Evolutionary conservation across 2,797 vertebrate species (phyloP).

Genomic region (Emys orbicularis): DNA sequence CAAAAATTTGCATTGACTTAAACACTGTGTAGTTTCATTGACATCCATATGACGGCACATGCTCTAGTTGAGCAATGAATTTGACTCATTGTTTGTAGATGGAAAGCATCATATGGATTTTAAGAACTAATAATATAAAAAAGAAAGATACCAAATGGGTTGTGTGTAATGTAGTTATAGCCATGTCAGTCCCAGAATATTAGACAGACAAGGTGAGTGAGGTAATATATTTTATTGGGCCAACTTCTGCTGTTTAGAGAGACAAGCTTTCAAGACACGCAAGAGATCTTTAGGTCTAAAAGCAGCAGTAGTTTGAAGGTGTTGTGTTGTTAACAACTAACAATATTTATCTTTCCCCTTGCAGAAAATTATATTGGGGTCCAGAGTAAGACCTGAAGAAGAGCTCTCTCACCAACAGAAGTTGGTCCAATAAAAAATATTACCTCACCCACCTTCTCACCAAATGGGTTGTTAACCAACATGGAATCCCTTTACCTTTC

Average conservation of each 20-base stretch:
- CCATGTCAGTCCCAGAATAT: neutral
- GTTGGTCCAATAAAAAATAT: neutral
- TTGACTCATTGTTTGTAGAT: constrained; percentile 58
- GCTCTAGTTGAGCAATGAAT: constrained; percentile 4
- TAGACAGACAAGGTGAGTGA: neutral
- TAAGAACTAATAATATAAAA: constrained; percentile 48
- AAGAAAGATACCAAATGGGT: constrained; percentile 37
- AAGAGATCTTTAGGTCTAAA: neutral
- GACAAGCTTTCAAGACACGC: neutral
- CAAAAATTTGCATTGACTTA: neutral
- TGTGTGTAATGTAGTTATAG: neutral
- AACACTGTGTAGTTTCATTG: neutral
- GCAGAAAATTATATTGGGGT: neutral
- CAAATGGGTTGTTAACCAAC: constrained; percentile 46
- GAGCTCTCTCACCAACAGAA: neutral
- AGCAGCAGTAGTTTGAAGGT: neutral
- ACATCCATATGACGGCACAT: neutral
- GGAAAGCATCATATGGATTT: constrained; percentile 46
- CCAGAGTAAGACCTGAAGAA: neutral
- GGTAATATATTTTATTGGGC: no score
- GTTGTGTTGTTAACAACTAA: neutral
- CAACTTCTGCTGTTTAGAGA: neutral
- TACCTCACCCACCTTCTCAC: neutral
- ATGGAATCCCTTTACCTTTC: constrained; percentile 48
- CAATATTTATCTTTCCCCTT: neutral